Evolutionary conservation across 2,113 vertebrate genomes (phyloP), one percentile per base, ranked within the genome.

Genomic region (Australoheros scitulus): DNA sequence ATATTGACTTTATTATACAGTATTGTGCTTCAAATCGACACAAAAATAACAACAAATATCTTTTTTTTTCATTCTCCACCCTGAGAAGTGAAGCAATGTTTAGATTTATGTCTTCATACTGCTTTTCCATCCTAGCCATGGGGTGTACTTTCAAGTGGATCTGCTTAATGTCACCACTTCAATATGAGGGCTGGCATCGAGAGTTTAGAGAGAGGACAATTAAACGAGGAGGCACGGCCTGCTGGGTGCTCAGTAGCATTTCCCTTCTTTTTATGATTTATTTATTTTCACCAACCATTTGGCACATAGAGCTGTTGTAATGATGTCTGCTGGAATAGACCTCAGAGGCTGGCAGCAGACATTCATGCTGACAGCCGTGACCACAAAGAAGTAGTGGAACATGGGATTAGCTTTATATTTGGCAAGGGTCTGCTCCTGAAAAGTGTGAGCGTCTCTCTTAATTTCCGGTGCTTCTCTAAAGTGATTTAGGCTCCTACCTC

Each of bases 321-420:
- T 77, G 88, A 88, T 60, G 76, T 65, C 76, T 70, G 77, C 84
- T 77, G 81, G 77, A 88, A 58, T 47, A 76, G 85, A 86, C 70
- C 81, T 79, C 78, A 61, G 79, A 84, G 50, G 47, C 86, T 83
- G 81, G 80, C 72, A 61, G 80, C 78, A 78, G 32, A 84, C 79
- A 57, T 84, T 79, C 82, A 32, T 2, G 56, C 87, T 84, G 90
- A 91, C 86, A 90, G 80, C 83, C 80, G 3, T 90, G 81, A 89
- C 80, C 70, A 50, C 50, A 22, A 57, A 84, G 85, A 76, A 86
- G 82, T 26, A 11, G 80, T 84, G 79, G 91, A 90, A 90, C 88
- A 92, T 29, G 72, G 83, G 88, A 92, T 91, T 85, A 85, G 79
- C 81, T 81, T 76, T 79, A 81, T 81, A 85, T 79, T 86, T 90